phyloP scores from a whole-genome alignment of 2,888 invertebrate genomes.

The Spisula subtruncata region DNA sequence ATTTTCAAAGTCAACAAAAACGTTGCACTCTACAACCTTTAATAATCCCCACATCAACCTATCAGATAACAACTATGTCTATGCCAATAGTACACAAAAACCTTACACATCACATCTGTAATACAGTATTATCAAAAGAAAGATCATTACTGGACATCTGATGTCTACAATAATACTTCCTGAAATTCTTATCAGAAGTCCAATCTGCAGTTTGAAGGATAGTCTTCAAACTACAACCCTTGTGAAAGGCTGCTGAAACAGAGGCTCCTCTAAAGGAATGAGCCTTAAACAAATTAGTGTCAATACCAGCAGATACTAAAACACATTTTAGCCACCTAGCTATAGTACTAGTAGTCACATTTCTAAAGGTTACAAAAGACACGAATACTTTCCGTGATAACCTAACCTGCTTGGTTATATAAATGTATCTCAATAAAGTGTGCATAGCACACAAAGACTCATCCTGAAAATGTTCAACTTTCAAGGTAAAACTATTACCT shows the following conservation, averaged over 20 bases:
- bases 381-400: slow-evolving; percentile 34
- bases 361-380: slow-evolving; percentile 59
- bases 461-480: background rate
- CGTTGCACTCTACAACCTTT: background rate
- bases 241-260: slow-evolving; percentile 47
- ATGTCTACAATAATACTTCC: slow-evolving; percentile 44
- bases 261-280: slow-evolving; percentile 57
- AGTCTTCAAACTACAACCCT: slow-evolving; percentile 45
- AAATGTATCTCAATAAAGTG: background rate
- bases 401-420: background rate
- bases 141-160: background rate
- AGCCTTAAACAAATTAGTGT: slow-evolving; percentile 52
- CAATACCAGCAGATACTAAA: slow-evolving; percentile 48
- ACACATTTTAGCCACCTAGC: slow-evolving; percentile 61
- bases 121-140: background rate
- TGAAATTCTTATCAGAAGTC: slow-evolving; percentile 44
- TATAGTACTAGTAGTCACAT: slow-evolving; percentile 59
- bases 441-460: background rate
- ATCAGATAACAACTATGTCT: background rate
- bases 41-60: background rate
- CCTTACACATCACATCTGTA: slow-evolving; percentile 22
- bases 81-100: background rate
- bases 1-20: slow-evolving; percentile 32
- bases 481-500: background rate
- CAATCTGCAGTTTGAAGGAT: slow-evolving; percentile 52